phyloP scores from a whole-genome alignment of 2,113 vertebrate genomes.

The Cephalopholis sonnerati region DNA sequence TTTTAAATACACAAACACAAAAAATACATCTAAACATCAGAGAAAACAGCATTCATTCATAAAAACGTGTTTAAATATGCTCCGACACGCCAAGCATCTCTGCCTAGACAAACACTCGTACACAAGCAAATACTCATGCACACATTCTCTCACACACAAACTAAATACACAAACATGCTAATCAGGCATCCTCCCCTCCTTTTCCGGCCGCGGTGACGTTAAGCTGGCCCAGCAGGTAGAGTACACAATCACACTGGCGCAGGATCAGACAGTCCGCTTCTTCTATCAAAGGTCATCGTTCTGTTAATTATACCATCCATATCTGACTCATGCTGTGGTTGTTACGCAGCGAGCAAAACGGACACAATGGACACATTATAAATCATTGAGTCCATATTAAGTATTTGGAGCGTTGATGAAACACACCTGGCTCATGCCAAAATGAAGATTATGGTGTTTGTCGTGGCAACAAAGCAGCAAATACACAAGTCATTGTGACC shows the following conservation, averaged over 20 bases:
- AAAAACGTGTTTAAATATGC: conserved; percentile 15
- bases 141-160: not conserved
- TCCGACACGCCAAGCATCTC: not conserved
- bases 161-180: conserved; percentile 29
- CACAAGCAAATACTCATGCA: not conserved
- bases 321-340: conserved; percentile 40
- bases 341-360: conserved; percentile 11
- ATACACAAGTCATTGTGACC: conserved; percentile 33
- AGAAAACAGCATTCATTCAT: conserved; percentile 33
- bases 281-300: conserved; percentile 59
- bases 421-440: conserved; percentile 43
- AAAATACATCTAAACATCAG: not conserved
- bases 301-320: conserved; percentile 49
- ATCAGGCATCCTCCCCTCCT: conserved; percentile 28
- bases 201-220: conserved; percentile 21
- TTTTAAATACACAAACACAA: not conserved
- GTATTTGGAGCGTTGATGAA: conserved; percentile 46
- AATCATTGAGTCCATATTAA: conserved; percentile 51
- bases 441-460: conserved; percentile 50
- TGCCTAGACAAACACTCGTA: not conserved
- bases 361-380: conserved; percentile 53
- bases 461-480: conserved; percentile 56
- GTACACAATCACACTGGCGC: conserved; percentile 53
- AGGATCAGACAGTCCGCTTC: conserved; percentile 47
- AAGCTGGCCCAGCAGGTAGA: conserved; percentile 31